phyloP scores from a whole-genome alignment of 2,113 vertebrate genomes.

The Cyphomyrus discorhynchus region DNA sequence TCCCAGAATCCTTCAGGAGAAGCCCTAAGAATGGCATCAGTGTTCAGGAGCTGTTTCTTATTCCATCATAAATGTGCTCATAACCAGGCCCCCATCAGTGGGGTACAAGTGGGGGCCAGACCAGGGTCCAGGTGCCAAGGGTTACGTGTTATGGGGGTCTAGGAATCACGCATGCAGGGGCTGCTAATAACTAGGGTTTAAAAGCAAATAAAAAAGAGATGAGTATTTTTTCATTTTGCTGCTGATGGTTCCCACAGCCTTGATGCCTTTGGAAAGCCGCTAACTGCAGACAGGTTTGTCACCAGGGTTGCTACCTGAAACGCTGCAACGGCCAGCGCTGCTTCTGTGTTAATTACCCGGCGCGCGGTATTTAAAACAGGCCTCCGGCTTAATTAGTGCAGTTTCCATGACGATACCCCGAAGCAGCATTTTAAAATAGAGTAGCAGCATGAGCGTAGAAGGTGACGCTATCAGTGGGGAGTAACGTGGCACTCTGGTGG shows the following conservation, averaged over 20 bases:
- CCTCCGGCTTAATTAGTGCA: not conserved
- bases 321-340: not conserved
- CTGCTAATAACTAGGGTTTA: not conserved
- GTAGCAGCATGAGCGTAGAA: not conserved
- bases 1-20: not conserved
- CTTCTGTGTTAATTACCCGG: constrained; percentile 4
- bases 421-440: constrained; percentile 3
- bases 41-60: not conserved
- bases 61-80: not conserved
- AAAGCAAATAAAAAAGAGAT: not conserved
- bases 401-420: constrained; percentile 10
- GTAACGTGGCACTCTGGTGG: not conserved
- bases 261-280: not conserved
- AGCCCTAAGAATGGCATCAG: not conserved
- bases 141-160: not conserved
- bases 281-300: not conserved
- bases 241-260: not conserved
- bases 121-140: not conserved
- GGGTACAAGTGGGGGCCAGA: not conserved
- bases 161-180: not conserved
- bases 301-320: not conserved
- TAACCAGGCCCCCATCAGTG: not conserved
- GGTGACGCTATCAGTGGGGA: not conserved
- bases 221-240: not conserved
- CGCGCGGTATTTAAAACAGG: not conserved